These are phyloP conservation scores for Odontocolon sp. DNA, from an alignment of 2,888 invertebrate genomes.

Conservation along the genomic window DNA sequence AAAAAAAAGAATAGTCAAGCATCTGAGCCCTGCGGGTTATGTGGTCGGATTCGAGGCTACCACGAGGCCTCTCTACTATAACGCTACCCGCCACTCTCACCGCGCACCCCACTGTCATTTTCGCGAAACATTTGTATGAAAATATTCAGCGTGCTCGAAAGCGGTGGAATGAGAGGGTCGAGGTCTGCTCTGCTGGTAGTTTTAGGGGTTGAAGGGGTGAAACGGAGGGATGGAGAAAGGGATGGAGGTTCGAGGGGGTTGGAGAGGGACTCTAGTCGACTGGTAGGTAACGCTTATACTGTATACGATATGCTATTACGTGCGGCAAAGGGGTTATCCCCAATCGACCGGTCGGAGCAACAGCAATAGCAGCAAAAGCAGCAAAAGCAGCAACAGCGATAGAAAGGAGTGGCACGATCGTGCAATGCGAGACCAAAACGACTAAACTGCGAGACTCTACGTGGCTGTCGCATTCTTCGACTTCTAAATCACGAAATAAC, in stretches of 20 bases:
- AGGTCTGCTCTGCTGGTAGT: conserved; percentile 32
- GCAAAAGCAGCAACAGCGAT: conserved; percentile 15
- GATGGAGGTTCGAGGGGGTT: conserved; percentile 27
- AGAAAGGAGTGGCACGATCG: conserved; percentile 23
- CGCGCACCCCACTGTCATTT: conserved; percentile 66
- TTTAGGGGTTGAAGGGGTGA: conserved; percentile 29
- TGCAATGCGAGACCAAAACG: conserved; percentile 38
- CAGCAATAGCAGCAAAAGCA: conserved; percentile 1
- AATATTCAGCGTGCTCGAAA: conserved; percentile 68
- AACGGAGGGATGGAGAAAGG: too few relatives aligned
- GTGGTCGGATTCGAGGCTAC: conserved; percentile 65
- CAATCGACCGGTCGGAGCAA: too few relatives aligned
- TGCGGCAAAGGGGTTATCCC: conserved; percentile 52
- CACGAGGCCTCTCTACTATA: conserved; percentile 11
- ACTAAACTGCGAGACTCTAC: conserved; percentile 54
- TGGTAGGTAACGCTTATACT: conserved; percentile 16
- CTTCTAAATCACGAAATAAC: conserved; percentile 67
- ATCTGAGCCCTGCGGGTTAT: conserved; percentile 74
- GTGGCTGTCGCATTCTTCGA: conserved; percentile 60
- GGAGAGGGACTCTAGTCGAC: conserved; percentile 24
- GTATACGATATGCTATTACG: conserved; percentile 23
- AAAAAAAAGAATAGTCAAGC: conserved; percentile 64
- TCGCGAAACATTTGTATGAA: conserved; percentile 75
- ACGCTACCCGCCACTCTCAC: conserved; percentile 18
- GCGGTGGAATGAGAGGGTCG: conserved; percentile 47